phyloP scores from a whole-genome alignment of 2,113 vertebrate genomes.

The Oreocharis arfaki region DNA sequence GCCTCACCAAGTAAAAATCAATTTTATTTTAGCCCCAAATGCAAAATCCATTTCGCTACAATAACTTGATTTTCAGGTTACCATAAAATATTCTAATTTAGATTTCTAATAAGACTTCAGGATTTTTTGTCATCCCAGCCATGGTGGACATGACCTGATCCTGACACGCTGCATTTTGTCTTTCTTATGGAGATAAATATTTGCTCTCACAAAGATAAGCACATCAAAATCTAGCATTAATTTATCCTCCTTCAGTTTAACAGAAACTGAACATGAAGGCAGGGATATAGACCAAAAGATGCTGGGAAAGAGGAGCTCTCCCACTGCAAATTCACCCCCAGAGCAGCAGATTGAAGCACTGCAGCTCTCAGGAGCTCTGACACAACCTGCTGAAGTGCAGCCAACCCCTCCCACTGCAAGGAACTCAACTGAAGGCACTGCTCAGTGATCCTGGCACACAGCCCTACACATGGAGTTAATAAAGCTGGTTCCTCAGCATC shows the following conservation, averaged over 20 bases:
- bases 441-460: background rate
- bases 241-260: background rate
- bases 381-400: background rate
- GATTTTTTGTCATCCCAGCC: background rate
- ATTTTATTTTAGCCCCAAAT: background rate
- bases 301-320: background rate
- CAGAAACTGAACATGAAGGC: background rate
- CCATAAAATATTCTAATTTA: slow-evolving; percentile 4
- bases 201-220: background rate
- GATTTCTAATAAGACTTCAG: background rate
- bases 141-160: accelerated
- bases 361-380: background rate
- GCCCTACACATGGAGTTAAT: background rate
- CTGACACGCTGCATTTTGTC: accelerated
- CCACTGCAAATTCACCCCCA: background rate
- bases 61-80: background rate
- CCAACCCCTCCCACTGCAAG: background rate
- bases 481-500: background rate
- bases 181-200: background rate
- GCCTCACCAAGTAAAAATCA: slow-evolving; percentile 6
- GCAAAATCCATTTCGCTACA: background rate
- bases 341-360: background rate
- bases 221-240: background rate
- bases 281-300: background rate
- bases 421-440: background rate